phyloP scores from a whole-genome alignment of 1,140 invertebrate species.

The Lepidurus packardi region DNA sequence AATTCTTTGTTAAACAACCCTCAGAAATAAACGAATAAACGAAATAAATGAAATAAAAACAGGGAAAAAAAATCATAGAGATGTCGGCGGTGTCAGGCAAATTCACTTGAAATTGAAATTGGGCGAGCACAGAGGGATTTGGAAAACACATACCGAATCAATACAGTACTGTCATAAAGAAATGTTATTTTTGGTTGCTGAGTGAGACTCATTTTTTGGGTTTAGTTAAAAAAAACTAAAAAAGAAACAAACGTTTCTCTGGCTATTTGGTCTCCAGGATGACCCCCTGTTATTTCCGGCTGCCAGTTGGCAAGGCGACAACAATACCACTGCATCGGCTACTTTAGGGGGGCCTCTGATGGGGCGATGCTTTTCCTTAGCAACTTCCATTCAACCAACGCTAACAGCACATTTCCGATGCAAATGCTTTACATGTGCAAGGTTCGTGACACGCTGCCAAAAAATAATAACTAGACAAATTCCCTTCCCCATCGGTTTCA shows the following conservation, averaged over 20 bases:
- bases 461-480: neutral
- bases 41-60: too few species aligned
- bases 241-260: neutral
- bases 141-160: neutral
- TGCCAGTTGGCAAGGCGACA: conserved; percentile 20
- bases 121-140: neutral
- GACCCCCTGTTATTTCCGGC: conserved; percentile 20
- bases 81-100: neutral
- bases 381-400: conserved; percentile 14
- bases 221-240: neutral
- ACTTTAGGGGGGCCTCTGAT: neutral
- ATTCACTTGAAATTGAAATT: neutral
- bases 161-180: neutral
- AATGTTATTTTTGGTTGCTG: conserved; percentile 2
- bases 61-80: neutral
- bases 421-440: neutral
- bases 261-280: conserved; percentile 21
- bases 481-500: neutral
- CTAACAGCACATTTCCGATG: conserved; percentile 21
- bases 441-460: conserved; percentile 10
- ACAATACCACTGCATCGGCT: conserved; percentile 13
- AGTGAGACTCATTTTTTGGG: neutral
- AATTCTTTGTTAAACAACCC: conserved; percentile 1
- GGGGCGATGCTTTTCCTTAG: conserved; percentile 14
- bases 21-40: too few species aligned